Evolutionary conservation across 2,888 invertebrate species (phyloP), one percentile per base, ranked within the genome.

Genomic region (Escarpia spicata): DNA sequence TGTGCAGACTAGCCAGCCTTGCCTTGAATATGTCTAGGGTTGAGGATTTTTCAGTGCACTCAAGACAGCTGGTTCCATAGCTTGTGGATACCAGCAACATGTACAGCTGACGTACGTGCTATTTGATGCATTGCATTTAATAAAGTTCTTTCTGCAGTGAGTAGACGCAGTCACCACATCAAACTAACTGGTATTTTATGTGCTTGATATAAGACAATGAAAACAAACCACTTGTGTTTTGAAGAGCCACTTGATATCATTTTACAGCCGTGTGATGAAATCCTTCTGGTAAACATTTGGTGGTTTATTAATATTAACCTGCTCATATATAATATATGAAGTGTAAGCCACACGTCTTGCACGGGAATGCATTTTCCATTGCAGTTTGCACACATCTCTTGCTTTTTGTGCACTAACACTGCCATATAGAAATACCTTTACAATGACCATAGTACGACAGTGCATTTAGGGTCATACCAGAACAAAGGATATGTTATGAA

Each of bases 401-500:
- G 52, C 75, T 26, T 75, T n/a, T 3, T 26, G 15, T 75, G 0
- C 19, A 2, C 75, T 75, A 75, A 75, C 19, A 75, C n/a, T 75
- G 75, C 75, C 75, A 75, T 26, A 75, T 26, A 75, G 75, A 75
- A 26, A 75, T 26, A 75, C 19, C 75, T 75, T 26, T 26, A 75
- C 26, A 75, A 6, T 75, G 75, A 75, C 26, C 26, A 75, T 6
- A 52, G 9, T n/a, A 75, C 6, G 2, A 26, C 75, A 26, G 75
- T 75, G 75, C 75, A 26, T 75, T 15, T 75, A 26, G n/a, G 75
- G 75, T 75, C 75, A 75, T 4, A 75, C 4, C 75, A 75, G 26
- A 4, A 75, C 75, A 75, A 75, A 75, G 75, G 75, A 75, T 75
- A 75, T 75, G 75, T 75, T 75, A 75, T 75, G 75, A 75, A 75